These are phyloP conservation scores for Nymphicus hollandicus DNA, from an alignment of 2,113 vertebrate species.

Conservation along the genomic window DNA sequence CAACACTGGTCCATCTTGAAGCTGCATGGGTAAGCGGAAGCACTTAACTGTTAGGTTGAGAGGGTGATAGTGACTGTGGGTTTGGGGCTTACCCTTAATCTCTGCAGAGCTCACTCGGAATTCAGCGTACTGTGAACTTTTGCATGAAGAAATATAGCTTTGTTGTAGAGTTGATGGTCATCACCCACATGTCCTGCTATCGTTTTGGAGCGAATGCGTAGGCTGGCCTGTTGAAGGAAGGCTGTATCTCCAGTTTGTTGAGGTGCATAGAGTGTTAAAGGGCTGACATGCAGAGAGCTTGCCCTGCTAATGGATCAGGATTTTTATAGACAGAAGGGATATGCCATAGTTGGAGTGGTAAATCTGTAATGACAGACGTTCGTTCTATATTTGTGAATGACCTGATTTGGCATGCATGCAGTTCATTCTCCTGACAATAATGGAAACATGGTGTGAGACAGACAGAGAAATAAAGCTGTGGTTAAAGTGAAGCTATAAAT, in stretches of 20 bases:
- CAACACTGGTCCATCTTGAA: not conserved
- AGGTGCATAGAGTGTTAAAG: slow-evolving; percentile 26
- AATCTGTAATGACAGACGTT: slow-evolving; percentile 80
- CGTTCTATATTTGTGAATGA: slow-evolving; percentile 79
- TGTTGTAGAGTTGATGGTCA: not conserved
- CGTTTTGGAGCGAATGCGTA: not conserved
- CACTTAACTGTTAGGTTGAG: not conserved
- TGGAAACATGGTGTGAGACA: slow-evolving; percentile 70
- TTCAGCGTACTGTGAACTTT: not conserved
- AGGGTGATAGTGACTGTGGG: not conserved
- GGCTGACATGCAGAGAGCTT: not conserved
- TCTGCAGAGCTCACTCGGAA: not conserved
- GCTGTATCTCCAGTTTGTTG: not conserved
- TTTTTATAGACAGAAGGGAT: slow-evolving; percentile 73
- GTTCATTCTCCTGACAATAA: slow-evolving; percentile 74
- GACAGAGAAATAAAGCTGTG: slow-evolving; percentile 26
- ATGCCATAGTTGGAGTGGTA: slow-evolving; percentile 63
- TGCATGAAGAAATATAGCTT: not conserved
- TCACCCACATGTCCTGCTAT: not conserved
- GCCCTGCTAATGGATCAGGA: slow-evolving; percentile 61
- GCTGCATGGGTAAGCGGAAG: not conserved
- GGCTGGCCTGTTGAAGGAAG: slow-evolving; percentile 22
- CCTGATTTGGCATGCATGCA: slow-evolving; percentile 78
- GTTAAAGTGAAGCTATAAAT: slow-evolving; percentile 24
- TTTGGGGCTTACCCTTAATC: not conserved